These are phyloP conservation scores for Dasyornis broadbenti DNA, from an alignment of 2,113 vertebrate genomes.

Conservation along the genomic window DNA sequence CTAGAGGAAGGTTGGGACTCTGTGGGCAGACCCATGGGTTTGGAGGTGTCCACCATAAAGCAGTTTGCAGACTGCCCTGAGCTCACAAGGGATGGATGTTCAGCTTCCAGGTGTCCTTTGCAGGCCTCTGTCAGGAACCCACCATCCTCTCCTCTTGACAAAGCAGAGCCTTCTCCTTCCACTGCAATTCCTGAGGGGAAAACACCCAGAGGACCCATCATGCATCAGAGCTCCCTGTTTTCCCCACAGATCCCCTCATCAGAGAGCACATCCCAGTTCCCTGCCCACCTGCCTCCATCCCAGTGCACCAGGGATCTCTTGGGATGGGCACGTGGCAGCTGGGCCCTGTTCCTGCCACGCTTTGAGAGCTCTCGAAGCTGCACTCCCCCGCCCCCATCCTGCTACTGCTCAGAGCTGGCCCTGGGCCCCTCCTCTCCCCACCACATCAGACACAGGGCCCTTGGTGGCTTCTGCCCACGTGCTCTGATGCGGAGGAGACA, in stretches of 20 bases:
- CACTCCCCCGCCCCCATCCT: too few relatives aligned
- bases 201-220: not conserved
- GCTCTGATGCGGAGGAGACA: not conserved
- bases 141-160: not conserved
- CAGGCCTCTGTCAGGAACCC: not conserved
- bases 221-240: not conserved
- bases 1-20: not conserved
- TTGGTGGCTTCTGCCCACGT: accelerated
- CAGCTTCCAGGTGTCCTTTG: not conserved
- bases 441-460: not conserved
- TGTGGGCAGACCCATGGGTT: not conserved
- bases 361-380: not conserved
- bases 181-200: not conserved
- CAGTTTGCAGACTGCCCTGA: not conserved
- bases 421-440: not conserved
- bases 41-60: not conserved
- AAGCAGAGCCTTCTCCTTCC: not conserved
- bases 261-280: not conserved
- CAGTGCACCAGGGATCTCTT: not conserved
- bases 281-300: not conserved
- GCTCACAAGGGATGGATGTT: not conserved
- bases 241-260: not conserved
- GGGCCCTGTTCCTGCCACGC: accelerated
- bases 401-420: not conserved
- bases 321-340: accelerated